Percentiles rank a stretch among this genome's conserved stretches.
Evolutionary conservation across 2,113 vertebrate species (phyloP).

Genomic region (Indri indri): DNA sequence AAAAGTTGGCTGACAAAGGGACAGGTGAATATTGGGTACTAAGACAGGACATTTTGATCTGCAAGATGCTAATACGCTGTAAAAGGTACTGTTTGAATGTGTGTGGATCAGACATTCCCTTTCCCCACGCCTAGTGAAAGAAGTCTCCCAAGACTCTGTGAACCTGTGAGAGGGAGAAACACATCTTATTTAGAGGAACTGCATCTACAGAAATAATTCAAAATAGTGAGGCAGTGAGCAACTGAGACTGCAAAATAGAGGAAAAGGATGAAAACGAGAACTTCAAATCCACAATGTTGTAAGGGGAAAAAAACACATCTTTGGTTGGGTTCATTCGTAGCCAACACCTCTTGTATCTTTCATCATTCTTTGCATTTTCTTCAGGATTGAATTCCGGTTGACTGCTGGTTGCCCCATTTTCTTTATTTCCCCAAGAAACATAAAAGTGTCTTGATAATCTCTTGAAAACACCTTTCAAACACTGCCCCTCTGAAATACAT

Average conservation of each 20-base stretch:
- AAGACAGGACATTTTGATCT: not conserved
- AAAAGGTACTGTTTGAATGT: not conserved
- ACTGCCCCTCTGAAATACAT: not conserved
- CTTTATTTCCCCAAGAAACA: not conserved
- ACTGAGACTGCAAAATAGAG: not conserved
- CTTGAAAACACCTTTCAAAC: not conserved
- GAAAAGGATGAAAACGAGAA: not conserved
- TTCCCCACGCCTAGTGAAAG: not conserved
- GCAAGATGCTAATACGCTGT: not conserved
- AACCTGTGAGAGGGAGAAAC: not conserved
- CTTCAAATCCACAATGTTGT: not conserved
- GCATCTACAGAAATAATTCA: not conserved
- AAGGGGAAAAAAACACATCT: not conserved
- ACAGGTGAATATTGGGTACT: not conserved
- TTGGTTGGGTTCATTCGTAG: not conserved
- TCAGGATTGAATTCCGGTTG: slow-evolving; percentile 6
- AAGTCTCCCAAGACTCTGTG: not conserved
- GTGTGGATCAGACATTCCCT: not conserved
- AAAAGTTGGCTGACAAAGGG: not conserved
- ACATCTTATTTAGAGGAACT: not conserved
- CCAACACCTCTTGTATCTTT: not conserved
- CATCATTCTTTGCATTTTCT: slow-evolving; percentile 11
- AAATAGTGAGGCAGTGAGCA: not conserved
- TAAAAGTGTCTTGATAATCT: not conserved
- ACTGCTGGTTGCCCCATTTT: not conserved